phyloP scores from a whole-genome alignment of 2,888 invertebrate genomes.

The Heliconius cydno region DNA sequence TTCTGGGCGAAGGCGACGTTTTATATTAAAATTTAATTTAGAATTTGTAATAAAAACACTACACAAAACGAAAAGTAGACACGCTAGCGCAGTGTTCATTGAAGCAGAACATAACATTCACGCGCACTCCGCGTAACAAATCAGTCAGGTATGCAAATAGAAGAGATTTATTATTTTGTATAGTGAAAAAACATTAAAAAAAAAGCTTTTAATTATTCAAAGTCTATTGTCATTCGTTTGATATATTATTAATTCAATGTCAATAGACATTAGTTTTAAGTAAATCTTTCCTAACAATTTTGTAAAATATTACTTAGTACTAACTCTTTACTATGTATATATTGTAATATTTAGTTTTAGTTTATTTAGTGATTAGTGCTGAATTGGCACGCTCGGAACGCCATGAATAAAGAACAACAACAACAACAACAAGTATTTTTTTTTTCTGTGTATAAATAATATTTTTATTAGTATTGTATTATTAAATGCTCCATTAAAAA shows the following conservation, averaged over 20 bases:
- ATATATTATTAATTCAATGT: background rate
- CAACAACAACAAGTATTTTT: too few species aligned
- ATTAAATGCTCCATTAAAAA: too few species aligned
- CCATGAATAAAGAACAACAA: too few species aligned
- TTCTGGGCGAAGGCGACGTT: background rate
- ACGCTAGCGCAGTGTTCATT: constrained; percentile 37
- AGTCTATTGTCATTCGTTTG: background rate
- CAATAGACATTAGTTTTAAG: background rate
- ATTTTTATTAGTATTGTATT: background rate
- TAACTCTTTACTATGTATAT: too few species aligned
- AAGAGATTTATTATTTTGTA: constrained; percentile 29
- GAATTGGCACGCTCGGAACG: too few species aligned
- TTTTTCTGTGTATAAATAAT: background rate
- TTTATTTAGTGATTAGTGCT: too few species aligned
- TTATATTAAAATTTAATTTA: background rate
- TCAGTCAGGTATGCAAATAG: constrained; percentile 37
- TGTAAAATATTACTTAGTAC: too few species aligned
- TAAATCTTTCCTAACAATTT: too few species aligned
- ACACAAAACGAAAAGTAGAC: constrained; percentile 27
- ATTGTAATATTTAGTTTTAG: too few species aligned
- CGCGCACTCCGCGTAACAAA: constrained; percentile 40
- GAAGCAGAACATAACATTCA: constrained; percentile 39
- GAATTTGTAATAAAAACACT: constrained; percentile 33
- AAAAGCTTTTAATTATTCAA: too few species aligned
- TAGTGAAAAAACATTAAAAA: too few species aligned